A percentile compares a stretch with the other conserved stretches of the same genome.
phyloP scores from a whole-genome alignment of 2,113 vertebrate genomes.

The Stigmatopora argus region DNA sequence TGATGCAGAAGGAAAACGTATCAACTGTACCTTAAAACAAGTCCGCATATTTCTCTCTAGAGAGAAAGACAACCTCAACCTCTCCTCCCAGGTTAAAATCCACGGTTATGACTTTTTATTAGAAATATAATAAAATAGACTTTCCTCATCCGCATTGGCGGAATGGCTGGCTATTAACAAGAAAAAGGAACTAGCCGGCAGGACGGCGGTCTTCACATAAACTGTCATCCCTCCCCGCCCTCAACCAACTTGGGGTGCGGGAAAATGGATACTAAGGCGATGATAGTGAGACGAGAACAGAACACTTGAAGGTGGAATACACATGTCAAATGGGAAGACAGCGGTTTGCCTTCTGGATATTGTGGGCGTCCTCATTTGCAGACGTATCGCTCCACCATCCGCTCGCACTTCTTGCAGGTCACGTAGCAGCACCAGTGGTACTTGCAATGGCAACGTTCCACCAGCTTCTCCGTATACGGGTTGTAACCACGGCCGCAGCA shows the following conservation, averaged over 20 bases:
- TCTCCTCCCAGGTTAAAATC: constrained; percentile 52
- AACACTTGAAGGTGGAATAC: constrained; percentile 49
- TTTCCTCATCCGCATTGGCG: constrained; percentile 43
- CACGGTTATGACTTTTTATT: constrained; percentile 61
- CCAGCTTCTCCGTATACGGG: constrained; percentile 91
- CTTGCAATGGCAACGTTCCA: constrained; percentile 96
- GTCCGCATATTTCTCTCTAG: constrained; percentile 38
- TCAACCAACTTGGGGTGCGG: constrained; percentile 35
- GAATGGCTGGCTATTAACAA: constrained; percentile 45
- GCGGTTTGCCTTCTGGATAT: constrained; percentile 54
- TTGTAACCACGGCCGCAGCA: constrained; percentile 98
- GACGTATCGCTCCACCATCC: constrained; percentile 89
- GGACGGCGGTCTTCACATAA: constrained; percentile 56
- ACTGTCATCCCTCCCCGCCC: constrained; percentile 29
- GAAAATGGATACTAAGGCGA: constrained; percentile 46
- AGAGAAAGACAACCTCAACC: constrained; percentile 20
- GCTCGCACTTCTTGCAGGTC: constrained; percentile 93
- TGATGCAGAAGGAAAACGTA: constrained; percentile 31
- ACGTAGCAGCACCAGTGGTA: constrained; percentile 99
- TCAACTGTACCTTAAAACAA: constrained; percentile 34
- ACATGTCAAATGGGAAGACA: constrained; percentile 63
- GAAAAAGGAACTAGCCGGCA: constrained; percentile 46
- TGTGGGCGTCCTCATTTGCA: constrained; percentile 84
- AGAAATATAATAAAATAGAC: constrained; percentile 65
- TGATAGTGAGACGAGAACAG: constrained; percentile 48